phyloP scores from a whole-genome alignment of 2,113 vertebrate species.

The Lepus europaeus region DNA sequence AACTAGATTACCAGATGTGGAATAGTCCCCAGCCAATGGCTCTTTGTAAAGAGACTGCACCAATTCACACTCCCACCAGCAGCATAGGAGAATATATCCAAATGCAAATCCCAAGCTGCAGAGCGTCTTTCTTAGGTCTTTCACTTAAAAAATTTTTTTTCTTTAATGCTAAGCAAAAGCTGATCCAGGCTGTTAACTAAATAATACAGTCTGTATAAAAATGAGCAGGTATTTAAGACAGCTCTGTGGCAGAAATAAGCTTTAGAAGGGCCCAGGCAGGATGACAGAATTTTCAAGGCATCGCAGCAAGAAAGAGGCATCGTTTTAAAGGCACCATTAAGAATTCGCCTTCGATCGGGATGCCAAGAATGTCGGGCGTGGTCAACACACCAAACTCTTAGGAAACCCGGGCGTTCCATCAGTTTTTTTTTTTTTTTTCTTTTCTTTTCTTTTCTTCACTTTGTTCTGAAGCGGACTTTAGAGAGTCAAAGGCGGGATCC shows the following conservation, averaged over 20 bases:
- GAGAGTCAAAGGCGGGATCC: neutral
- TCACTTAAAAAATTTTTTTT: slow-evolving; percentile 60
- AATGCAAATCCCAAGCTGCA: slow-evolving; percentile 78
- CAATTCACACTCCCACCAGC: slow-evolving; percentile 78
- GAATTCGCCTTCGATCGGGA: slow-evolving; percentile 56
- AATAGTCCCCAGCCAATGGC: slow-evolving; percentile 54
- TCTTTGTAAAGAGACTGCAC: slow-evolving; percentile 75
- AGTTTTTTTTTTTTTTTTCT: neutral
- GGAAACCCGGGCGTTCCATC: slow-evolving; percentile 9
- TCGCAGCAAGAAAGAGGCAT: neutral
- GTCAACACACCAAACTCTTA: slow-evolving; percentile 49
- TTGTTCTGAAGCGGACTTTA: slow-evolving; percentile 22
- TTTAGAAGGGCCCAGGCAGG: slow-evolving; percentile 45
- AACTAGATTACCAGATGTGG: slow-evolving; percentile 50
- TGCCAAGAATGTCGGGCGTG: slow-evolving; percentile 70
- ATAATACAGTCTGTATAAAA: slow-evolving; percentile 69
- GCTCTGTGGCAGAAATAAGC: slow-evolving; percentile 56
- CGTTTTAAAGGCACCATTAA: slow-evolving; percentile 66
- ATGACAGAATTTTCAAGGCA: slow-evolving; percentile 55
- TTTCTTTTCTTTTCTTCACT: slow-evolving; percentile 5
- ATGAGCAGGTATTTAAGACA: slow-evolving; percentile 76
- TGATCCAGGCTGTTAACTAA: slow-evolving; percentile 77
- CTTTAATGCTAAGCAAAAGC: slow-evolving; percentile 68
- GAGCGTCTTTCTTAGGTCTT: slow-evolving; percentile 70
- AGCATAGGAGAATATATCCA: slow-evolving; percentile 73